Evolutionary conservation across 2,888 invertebrate species (phyloP).

Genomic region (Zhuqinia jingwanae): DNA sequence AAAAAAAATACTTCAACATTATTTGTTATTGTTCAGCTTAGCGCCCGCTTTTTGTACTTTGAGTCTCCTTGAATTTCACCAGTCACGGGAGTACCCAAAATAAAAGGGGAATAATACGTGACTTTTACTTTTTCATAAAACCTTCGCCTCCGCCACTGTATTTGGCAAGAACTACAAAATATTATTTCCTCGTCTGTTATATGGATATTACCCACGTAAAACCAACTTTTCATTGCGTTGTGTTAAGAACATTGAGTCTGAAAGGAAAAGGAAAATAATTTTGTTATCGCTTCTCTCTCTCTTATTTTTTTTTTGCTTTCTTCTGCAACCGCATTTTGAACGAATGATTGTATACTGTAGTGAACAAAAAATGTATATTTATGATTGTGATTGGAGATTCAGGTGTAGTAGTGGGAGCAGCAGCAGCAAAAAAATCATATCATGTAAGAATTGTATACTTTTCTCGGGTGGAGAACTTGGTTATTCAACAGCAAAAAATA

Average conservation of each 20-base stretch:
- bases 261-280: slow-evolving; percentile 15
- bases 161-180: slow-evolving; percentile 48
- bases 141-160: neutral
- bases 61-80: neutral
- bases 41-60: neutral
- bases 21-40: neutral
- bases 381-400: slow-evolving; percentile 60
- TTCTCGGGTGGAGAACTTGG: neutral
- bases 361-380: slow-evolving; percentile 47
- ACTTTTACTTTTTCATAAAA: slow-evolving; percentile 16
- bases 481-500: slow-evolving; percentile 4
- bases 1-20: neutral
- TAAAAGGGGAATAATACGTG: no score
- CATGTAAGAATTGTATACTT: slow-evolving; percentile 30
- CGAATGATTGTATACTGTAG: neutral
- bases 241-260: slow-evolving; percentile 16
- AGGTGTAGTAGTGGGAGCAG: slow-evolving; percentile 57
- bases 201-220: slow-evolving; percentile 55
- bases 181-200: slow-evolving; percentile 39
- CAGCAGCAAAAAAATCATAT: slow-evolving; percentile 12
- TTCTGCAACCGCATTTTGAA: neutral
- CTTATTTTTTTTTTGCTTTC: neutral
- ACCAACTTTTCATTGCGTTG: slow-evolving; percentile 30
- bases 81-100: neutral
- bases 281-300: slow-evolving; percentile 31